Base-by-base conservation (phyloP, 2,113 vertebrate genomes). In the Odontophorus gujanensis region DNA sequence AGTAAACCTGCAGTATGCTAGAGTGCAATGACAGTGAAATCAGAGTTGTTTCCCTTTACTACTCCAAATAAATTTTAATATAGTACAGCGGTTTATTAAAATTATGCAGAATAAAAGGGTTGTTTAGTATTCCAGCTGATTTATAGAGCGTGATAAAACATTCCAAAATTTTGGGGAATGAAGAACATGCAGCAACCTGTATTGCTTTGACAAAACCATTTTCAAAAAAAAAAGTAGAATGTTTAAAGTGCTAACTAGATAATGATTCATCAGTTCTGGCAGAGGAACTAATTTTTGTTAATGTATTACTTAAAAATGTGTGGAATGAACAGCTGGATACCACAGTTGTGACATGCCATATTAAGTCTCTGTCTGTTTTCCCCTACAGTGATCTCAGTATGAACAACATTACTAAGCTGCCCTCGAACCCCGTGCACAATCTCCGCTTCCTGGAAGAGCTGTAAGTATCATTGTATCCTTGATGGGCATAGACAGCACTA, bases 361-460 rank as follows among this genome's bases (percentile, higher is more conserved):
- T 93, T 97, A 96, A 98, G 95, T 79, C 42, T 79, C 92, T 98
- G 88, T 97, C 97, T 98, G 77, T 98, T 96, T 97, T 97, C 93
- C 92, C 95, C 95, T 93, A 91, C 98, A 99, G 99, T 57, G 99
- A 99, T 97, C 98, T 99, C 97, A 99, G 99, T 91, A 99, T 99
- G 99, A 99, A 99, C 97, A 99, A 99, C 97, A 98, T 99, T 91
- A 98, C 98, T 62, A 97, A 97, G 94, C 94, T 99, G 94, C 93
- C 98, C 93, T 96, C 95, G 34, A 98, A 97, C 76, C 97, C 97
- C 32, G 97, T 98, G 91, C 97, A 97, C 96, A 98, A 97, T 69
- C 98, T 99, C 61, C 98, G 98, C 96, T 99, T 99, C 97, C 98
- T 99, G 87, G 99, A 99, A 97, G 99, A 99, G 96, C 96, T 99